Evolutionary conservation across 2,113 vertebrate species (phyloP).

Genomic region (Dryoscopus gambensis): DNA sequence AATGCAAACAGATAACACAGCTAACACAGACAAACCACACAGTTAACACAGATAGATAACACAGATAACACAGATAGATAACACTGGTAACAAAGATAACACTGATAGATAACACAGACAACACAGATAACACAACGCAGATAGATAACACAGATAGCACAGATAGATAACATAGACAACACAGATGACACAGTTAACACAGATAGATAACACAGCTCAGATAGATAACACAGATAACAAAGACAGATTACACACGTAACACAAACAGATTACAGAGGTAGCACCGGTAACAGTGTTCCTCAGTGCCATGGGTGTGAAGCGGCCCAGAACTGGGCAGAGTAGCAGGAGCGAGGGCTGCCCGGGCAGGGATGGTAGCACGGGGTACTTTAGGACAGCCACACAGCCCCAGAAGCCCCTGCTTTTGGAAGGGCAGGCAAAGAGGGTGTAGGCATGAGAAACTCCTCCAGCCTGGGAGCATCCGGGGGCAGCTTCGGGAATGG

Average conservation of each 20-base stretch:
- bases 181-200: too few relatives aligned
- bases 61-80: neutral
- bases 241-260: neutral
- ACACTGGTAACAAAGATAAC: neutral
- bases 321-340: neutral
- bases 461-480: neutral
- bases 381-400: neutral
- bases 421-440: accelerated
- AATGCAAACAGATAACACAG: accelerated
- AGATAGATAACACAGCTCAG: neutral
- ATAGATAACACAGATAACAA: neutral
- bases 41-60: too few relatives aligned
- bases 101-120: neutral
- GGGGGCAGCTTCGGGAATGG: accelerated
- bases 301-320: accelerated
- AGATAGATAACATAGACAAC: neutral
- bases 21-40: neutral
- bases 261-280: neutral
- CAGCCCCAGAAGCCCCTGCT: neutral
- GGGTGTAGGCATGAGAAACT: too few relatives aligned
- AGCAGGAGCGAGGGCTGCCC: neutral
- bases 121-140: neutral
- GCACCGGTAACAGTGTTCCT: accelerated
- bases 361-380: neutral
- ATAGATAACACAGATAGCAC: too few relatives aligned